Base-by-base conservation (phyloP, 2,888 invertebrate species). In the Tiliacea aurago region DNA sequence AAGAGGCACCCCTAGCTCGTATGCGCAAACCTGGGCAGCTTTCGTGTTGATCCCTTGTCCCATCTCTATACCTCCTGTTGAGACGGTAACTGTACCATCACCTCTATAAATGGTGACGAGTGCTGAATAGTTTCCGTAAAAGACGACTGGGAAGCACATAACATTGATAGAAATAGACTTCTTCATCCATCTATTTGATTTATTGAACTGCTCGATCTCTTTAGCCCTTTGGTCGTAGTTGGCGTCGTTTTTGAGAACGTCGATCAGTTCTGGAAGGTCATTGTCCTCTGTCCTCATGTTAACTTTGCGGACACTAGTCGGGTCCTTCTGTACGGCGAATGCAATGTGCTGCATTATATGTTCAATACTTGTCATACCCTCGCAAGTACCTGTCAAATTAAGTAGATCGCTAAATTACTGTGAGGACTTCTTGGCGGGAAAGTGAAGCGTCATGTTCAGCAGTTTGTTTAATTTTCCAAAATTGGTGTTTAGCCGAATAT, bases 1-100 rank as follows among this genome's bases (percentile, higher is more conserved):
- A 37, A 98, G 75, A 0, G 97, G 97, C 73, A 98, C 97, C 0
- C 97, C 97, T 23, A 99, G 91, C 47, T 97, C 97, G 86, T 98
- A 97, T 0, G 98, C 98, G 71, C 97, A 97, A 0, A 98, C 97
- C 96, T 98, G 98, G 5, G 97, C 97, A 0, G 96, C 97, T 96
- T 98, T 98, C 0, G 98, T 98, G 82, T 98, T 98, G 53, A 98
- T 96, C 0, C 98, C 98, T 95, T 98, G 98, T 0, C 98, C 98
- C 94, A 97, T 97, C 93, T 98, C 98, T 63, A 97, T 95, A 1
- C 98, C 98, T 9, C 97, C 97, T 71, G 98, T 97, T 0, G 97
- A 94, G 0, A 98, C 94, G 0, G 97, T 97, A 0, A 98, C 98
- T 2, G 97, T 97, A 0, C 97, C 98, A 90, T 98, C 97, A 0